Base-by-base conservation (phyloP, 2,888 invertebrate genomes). In the Amorpha juglandis region DNA sequence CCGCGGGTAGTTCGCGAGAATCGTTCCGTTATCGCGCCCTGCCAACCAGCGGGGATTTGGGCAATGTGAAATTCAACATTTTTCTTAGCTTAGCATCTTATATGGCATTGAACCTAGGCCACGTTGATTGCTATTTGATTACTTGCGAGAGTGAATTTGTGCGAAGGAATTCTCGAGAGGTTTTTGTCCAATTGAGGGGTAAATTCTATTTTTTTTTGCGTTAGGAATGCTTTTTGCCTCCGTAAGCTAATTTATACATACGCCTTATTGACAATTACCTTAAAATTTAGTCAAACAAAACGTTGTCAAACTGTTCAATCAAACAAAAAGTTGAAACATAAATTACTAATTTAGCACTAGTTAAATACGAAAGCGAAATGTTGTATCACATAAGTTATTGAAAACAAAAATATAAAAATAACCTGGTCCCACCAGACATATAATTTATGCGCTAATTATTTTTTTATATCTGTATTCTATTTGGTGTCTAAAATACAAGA, bases 81-180 rank as follows among this genome's bases (percentile, higher is more conserved):
- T 58, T 58, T 58, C 58, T 58, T 58, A 58, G 58, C 58, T 58
- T 58, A 58, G 42, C 58, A 58, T 19, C 58, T 12, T 58, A 42
- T 58, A 58, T 42, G 58, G 58, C 42, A 58, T 58, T 58, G 42
- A 58, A 58, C 58, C 58, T 58, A 58, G 58, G 58, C 38, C 11
- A 42, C 12, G 58, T 58, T 58, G 58, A 58, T 58, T 58, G 58
- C 58, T 58, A 58, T 58, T 58, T 58, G 58, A 58, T 58, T 58
- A 58, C 58, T 58, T 48, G 16, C 58, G 42, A 58, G 52, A 53
- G 58, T 58, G 58, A 58, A 58, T 58, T 19, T 19, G 38, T 11
- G 27, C 55, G 58, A 8, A 9, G 55, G 16, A 16, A 42, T 42
- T 58, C 45, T 42, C 0, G 19, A 11, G 58, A 6, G 9, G 16